Evolutionary conservation across 1,140 invertebrate species (phyloP).

Genomic region (Ectropis grisescens): DNA sequence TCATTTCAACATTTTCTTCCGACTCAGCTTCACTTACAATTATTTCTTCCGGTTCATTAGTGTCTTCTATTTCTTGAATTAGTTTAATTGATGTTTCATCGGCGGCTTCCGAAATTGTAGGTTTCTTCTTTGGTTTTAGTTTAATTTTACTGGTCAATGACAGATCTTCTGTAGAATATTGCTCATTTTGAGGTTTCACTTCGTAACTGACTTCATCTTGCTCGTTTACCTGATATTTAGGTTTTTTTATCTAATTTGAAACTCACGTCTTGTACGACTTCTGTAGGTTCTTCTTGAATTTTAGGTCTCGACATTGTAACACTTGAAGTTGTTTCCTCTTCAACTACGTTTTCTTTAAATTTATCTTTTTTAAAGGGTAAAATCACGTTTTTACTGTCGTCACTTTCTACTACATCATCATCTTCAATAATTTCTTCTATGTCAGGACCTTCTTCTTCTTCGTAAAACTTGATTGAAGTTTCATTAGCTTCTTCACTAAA

Average conservation of each 20-base stretch:
- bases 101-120: constrained; percentile 77
- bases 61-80: constrained; percentile 77
- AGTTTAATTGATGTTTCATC: constrained; percentile 79
- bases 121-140: constrained; percentile 74
- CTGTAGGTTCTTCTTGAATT: constrained; percentile 20
- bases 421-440: constrained; percentile 79
- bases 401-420: constrained; percentile 71
- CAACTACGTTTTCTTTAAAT: constrained; percentile 14
- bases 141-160: constrained; percentile 84
- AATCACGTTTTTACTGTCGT: too few species aligned
- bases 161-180: constrained; percentile 82
- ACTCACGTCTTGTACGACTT: constrained; percentile 61
- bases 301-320: constrained; percentile 37
- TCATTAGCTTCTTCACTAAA: constrained; percentile 81
- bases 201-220: constrained; percentile 74
- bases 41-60: constrained; percentile 50
- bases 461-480: constrained; percentile 78
- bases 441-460: constrained; percentile 72
- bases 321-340: constrained; percentile 30
- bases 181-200: constrained; percentile 53
- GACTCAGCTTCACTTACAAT: constrained; percentile 56
- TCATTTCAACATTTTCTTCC: constrained; percentile 68
- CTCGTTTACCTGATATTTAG: constrained; percentile 39
- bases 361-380: constrained; percentile 37
- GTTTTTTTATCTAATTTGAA: constrained; percentile 71